Base-by-base conservation (phyloP, 2,888 invertebrate genomes). In the Spisula subtruncata region DNA sequence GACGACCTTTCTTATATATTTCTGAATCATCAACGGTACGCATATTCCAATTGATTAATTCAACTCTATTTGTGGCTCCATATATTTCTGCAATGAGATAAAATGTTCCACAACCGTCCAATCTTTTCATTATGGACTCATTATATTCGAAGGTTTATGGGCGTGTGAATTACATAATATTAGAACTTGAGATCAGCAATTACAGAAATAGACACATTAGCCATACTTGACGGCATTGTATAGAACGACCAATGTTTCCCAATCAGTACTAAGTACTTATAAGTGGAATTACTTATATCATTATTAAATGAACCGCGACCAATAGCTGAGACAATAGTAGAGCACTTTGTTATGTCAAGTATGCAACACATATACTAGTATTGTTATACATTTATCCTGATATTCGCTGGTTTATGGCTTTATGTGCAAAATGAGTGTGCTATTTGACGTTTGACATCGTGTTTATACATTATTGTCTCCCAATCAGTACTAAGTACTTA, bases 41-140 rank as follows among this genome's bases (percentile, higher is more conserved):
- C 60, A 10, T 8, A 18, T 60, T n/a, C n/a, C n/a, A n/a, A 60
- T n/a, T 60, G 60, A 60, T 60, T 60, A 60, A 60, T n/a, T 60
- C n/a, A 60, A n/a, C n/a, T n/a, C 60, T n/a, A 60, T 60, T 60
- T 60, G n/a, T n/a, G 18, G 60, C n/a, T 60, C 60, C 18, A 60
- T 60, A n/a, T n/a, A 60, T 60, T 60, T n/a, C 60, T n/a, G n/a
- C 8, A n/a, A 60, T 60, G 60, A n/a, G n/a, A 18, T 1, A 60
- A 5, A 60, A n/a, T n/a, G 6, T n/a, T n/a, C 6, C 60, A 60
- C n/a, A 60, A 60, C 0, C 56, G 10, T 20, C n/a, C 60, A n/a
- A n/a, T 1, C n/a, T 60, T 60, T 60, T 1, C n/a, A n/a, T 20
- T n/a, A n/a, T 60, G 18, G 18, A 60, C n/a, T 60, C n/a, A 60